A percentile compares a stretch with the other conserved stretches of the same genome.
phyloP scores from a whole-genome alignment of 2,888 invertebrate genomes.

The Ferrisia virgata region DNA sequence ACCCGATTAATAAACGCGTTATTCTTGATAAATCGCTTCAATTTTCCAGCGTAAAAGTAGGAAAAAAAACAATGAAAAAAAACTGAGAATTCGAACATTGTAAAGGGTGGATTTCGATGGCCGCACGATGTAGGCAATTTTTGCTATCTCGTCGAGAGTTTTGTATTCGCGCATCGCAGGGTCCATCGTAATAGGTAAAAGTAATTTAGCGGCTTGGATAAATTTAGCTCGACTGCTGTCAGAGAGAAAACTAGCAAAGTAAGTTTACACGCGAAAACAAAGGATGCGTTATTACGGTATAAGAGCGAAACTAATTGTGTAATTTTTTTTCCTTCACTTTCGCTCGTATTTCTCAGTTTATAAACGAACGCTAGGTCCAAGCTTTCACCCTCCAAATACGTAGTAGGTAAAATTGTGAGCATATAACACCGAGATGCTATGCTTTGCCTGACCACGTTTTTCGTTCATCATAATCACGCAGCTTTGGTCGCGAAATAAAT shows the following conservation, averaged over 20 bases:
- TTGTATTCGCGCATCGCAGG: background rate
- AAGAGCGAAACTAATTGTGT: background rate
- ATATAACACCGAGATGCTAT: background rate
- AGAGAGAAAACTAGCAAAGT: background rate
- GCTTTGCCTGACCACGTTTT: background rate
- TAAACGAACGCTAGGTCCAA: background rate
- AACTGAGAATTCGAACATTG: background rate
- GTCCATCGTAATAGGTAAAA: background rate
- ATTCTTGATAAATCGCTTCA: background rate
- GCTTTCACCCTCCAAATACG: background rate
- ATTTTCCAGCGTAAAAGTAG: background rate
- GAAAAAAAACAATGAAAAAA: background rate
- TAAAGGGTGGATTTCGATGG: background rate
- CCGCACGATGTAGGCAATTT: background rate
- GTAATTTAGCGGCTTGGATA: background rate
- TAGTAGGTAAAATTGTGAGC: background rate
- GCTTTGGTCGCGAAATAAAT: background rate
- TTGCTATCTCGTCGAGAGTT: background rate
- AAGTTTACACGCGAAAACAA: background rate
- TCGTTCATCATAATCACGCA: background rate
- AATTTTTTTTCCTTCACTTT: constrained; percentile 3
- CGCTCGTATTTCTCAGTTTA: constrained; percentile 5
- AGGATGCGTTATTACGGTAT: background rate
- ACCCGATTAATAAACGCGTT: background rate
- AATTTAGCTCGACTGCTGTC: background rate